phyloP scores from a whole-genome alignment of 1,140 invertebrate species.

The Linepithema humile region DNA sequence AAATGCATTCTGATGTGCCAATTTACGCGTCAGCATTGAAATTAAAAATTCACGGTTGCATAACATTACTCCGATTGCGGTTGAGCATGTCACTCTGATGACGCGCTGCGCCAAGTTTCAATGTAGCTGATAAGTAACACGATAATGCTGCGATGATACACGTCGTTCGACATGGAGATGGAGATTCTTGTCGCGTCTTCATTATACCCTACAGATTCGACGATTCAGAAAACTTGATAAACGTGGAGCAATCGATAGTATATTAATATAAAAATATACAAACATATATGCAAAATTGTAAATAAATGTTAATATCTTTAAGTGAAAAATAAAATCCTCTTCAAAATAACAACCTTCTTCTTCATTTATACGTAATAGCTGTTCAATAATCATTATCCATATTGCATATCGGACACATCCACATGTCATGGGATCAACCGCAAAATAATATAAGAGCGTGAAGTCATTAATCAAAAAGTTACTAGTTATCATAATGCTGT shows the following conservation, averaged over 20 bases:
- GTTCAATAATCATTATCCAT: no score
- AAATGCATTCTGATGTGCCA: neutral
- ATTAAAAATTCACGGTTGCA: slow-evolving; percentile 17
- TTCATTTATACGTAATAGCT: no score
- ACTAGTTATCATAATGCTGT: no score
- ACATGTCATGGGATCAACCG: no score
- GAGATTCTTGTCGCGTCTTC: neutral
- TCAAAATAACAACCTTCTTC: neutral
- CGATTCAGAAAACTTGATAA: neutral
- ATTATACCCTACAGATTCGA: neutral
- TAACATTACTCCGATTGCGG: neutral
- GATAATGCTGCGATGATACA: neutral
- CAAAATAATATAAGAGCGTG: no score
- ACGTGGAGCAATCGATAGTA: neutral
- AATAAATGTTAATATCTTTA: slow-evolving; percentile 41
- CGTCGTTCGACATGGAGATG: neutral
- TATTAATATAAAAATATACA: neutral
- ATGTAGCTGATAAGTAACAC: slow-evolving; percentile 13
- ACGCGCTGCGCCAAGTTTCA: neutral
- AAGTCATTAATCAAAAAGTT: no score
- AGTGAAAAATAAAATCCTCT: neutral
- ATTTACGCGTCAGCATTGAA: neutral
- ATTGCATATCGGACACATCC: no score
- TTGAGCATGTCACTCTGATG: neutral
- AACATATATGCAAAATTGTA: neutral